Evolutionary conservation across 2,888 invertebrate species (phyloP), one percentile per base, ranked within the genome.

Genomic region (Cryptocephalus primarius): DNA sequence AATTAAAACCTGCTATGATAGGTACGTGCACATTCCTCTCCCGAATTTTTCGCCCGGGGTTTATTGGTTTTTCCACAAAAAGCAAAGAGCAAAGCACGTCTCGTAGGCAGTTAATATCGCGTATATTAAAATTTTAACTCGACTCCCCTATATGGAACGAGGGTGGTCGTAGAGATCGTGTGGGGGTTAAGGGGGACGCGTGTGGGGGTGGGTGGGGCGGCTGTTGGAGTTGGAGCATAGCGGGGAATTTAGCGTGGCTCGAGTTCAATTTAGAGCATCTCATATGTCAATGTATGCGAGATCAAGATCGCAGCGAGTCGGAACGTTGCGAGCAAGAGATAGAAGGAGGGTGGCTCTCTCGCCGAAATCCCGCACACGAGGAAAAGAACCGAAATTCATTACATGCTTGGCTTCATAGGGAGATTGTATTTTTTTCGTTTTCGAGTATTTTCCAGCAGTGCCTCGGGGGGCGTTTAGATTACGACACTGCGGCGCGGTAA

Each of bases 361-460:
- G 53, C 48, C 52, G 54, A 56, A 58, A 57, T 55, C 57, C 55
- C 54, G 58, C 55, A 55, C 57, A 54, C 57, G 58, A 62, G 59
- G 60, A 59, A 60, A 57, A 60, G 63, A 62, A 62, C 64, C 56
- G 66, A 65, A 68, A 67, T 68, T 68, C 68, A 68, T 68, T 68
- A 68, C 66, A 68, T 67, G 68, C 66, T 66, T 66, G 59, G 65
- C 64, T 67, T 67, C 65, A 60, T 66, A 64, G 64, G 67, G 66
- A 67, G 65, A 68, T 68, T 68, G 67, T 65, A 63, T 36, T 36
- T 36, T 36, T 36, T 36, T 36, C 36, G n/a, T 36, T 36, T 36
- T 11, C 36, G 36, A 36, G 36, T 36, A 36, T 36, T 36, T 36
- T 36, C 36, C 36, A 36, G 36, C n/a, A 12, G 36, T 36, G 36